Evolutionary conservation across 2,888 invertebrate species (phyloP).

Genomic region (Calliphora vomitoria): DNA sequence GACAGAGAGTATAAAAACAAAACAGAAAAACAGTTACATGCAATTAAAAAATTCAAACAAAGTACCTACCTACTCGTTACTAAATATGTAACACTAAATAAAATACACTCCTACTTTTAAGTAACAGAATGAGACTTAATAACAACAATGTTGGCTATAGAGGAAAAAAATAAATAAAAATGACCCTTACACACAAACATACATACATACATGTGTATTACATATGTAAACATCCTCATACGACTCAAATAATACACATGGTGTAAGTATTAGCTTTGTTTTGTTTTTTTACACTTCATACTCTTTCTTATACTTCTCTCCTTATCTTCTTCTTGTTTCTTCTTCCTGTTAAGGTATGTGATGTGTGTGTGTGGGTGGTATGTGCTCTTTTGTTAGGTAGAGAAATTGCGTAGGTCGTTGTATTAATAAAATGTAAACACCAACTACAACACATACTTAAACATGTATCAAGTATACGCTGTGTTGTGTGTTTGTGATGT

Average conservation of each 20-base stretch:
- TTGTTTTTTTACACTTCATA: background rate
- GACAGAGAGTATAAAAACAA: too few relatives aligned
- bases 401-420: conserved; percentile 66
- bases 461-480: background rate
- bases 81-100: too few relatives aligned
- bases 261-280: background rate
- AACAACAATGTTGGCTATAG: too few relatives aligned
- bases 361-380: background rate
- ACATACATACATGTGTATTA: background rate
- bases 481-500: background rate
- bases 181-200: conserved; percentile 10
- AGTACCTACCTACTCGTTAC: background rate
- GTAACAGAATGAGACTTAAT: too few relatives aligned
- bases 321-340: background rate
- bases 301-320: background rate
- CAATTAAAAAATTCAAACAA: conserved; percentile 29
- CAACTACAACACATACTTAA: background rate
- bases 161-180: background rate
- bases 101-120: too few relatives aligned
- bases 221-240: background rate
- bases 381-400: background rate
- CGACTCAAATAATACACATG: background rate
- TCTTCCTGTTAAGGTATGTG: conserved; percentile 17
- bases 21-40: background rate
- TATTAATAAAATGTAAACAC: conserved; percentile 42